Percentiles rank a stretch among this genome's conserved stretches.
Conservation (phyloP, 2,888 invertebrate genomes). For the Ptilodon capucinus region DNA sequence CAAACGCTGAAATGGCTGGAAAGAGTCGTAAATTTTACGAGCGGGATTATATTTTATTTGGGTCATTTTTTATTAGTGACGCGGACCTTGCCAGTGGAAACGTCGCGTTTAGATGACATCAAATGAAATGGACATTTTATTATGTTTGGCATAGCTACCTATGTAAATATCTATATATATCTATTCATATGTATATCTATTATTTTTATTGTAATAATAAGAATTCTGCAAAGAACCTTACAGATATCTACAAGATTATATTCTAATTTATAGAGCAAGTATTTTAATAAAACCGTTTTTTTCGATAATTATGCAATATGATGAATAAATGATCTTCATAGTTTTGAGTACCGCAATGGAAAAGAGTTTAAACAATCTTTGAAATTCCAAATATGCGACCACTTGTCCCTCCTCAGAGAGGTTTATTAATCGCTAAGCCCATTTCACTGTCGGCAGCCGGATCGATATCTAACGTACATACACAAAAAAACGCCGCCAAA, state of each 20-base stretch:
- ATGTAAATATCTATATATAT: no score
- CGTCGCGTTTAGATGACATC: conserved; percentile 24
- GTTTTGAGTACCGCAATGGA: no score
- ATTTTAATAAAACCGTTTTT: no score
- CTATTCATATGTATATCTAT: no score
- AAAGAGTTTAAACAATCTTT: conserved; percentile 19
- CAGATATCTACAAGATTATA: no score
- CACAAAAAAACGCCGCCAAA: conserved; percentile 68
- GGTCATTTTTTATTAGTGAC: conserved; percentile 59
- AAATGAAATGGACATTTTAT: conserved; percentile 19
- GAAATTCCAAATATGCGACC: conserved; percentile 57
- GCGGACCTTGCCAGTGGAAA: conserved; percentile 36
- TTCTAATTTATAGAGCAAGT: no score
- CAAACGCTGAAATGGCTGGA: conserved; percentile 72
- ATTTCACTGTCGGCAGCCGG: conserved; percentile 77
- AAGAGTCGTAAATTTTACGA: conserved; percentile 72
- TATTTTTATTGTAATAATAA: no score
- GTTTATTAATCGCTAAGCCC: conserved; percentile 80
- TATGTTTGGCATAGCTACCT: background rate
- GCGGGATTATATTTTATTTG: conserved; percentile 69
- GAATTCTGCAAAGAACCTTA: no score
- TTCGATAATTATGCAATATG: no score
- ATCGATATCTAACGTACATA: conserved; percentile 67
- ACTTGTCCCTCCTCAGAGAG: conserved; percentile 61
- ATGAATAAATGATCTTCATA: no score